Base-by-base conservation (phyloP, 2,797 vertebrate genomes). In the Hybognathus amarus region DNA sequence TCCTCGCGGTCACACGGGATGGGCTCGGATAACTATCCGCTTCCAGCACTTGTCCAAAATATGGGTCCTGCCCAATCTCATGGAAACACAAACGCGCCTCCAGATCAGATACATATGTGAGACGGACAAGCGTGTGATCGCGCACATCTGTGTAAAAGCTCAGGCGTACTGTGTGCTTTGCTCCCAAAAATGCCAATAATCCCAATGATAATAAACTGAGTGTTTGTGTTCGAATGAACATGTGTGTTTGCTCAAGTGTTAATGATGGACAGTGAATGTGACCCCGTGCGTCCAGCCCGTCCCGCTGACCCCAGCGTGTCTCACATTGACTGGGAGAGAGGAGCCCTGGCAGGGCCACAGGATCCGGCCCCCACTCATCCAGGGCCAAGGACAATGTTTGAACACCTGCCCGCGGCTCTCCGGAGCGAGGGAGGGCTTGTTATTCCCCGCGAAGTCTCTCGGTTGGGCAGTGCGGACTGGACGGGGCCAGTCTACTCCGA, bases 381-480 rank as follows among this genome's bases (percentile, higher is more conserved):
- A 67, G 78, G 86, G 90, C 89, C 91, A 90, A 89, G 87, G 70
- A 89, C 89, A 90, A 89, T 91, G 91, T 90, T 91, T 91, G 82
- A 90, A 90, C 89, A 91, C 89, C 90, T 91, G 91, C 87, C 89
- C 79, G 70, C n/a, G 24, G 47, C 83, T 86, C 77, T 84, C 82
- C 76, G 68, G 76, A 82, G 40, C 24, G 40, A 50, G 79, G 76
- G 80, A 61, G 50, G 78, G 80, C 84, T 85, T 85, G 66, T 76
- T 87, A 70, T 85, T 87, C 76, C 83, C 78, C 5, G n/a, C 69
- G 61, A 68, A 76, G 45, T 33, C 50, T 77, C 61, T 67, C 64
- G 59, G 54, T 33, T 63, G 56, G 17, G 40, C 64, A 33, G 45
- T 22, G 56, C 15, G 38, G 40, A 67, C 80, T 40, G 54, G 77